These are phyloP conservation scores for Venusia cambrica DNA, from an alignment of 2,888 invertebrate species.

Conservation along the genomic window DNA sequence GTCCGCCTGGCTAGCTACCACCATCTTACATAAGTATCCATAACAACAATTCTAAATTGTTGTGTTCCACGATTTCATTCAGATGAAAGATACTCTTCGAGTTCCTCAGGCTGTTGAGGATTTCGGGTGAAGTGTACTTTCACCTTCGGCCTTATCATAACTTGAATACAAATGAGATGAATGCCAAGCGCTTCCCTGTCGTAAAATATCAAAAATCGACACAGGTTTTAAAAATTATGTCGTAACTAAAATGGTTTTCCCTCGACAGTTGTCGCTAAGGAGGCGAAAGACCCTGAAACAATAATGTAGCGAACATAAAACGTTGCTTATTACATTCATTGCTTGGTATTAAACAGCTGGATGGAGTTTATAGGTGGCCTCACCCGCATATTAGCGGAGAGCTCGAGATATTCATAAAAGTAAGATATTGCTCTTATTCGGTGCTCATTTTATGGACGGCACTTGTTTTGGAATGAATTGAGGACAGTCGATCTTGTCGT, in stretches of 20 bases:
- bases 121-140: too few relatives aligned
- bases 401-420: slow-evolving; percentile 42
- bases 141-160: too few relatives aligned
- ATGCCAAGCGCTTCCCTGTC: too few relatives aligned
- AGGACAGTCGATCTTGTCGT: slow-evolving; percentile 15
- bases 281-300: slow-evolving; percentile 20
- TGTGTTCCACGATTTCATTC: too few relatives aligned
- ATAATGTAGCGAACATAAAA: slow-evolving; percentile 43
- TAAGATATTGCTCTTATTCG: slow-evolving; percentile 33
- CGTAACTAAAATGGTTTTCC: too few relatives aligned
- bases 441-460: slow-evolving; percentile 28
- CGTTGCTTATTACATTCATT: slow-evolving; percentile 38
- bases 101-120: too few relatives aligned
- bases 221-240: too few relatives aligned
- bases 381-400: slow-evolving; percentile 41
- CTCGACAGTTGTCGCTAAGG: not conserved
- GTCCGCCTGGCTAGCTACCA: too few relatives aligned
- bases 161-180: too few relatives aligned
- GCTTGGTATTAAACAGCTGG: slow-evolving; percentile 49
- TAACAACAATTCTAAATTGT: too few relatives aligned
- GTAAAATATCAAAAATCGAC: not conserved
- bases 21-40: too few relatives aligned
- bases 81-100: too few relatives aligned
- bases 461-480: slow-evolving; percentile 28
- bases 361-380: slow-evolving; percentile 46